Base-by-base conservation (phyloP, 2,888 invertebrate genomes). In the Lochmaea capreae region DNA sequence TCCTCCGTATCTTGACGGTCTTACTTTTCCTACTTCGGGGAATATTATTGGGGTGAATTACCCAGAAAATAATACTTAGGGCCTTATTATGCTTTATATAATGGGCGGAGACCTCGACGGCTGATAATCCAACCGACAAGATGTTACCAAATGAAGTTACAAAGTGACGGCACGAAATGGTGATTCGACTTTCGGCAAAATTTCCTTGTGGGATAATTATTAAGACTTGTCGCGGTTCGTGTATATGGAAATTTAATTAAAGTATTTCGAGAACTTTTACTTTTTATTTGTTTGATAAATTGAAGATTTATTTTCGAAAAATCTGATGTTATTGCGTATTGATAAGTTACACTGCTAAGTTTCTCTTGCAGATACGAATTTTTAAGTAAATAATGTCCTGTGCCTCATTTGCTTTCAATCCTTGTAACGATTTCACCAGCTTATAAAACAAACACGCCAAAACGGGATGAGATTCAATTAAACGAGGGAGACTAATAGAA, bases 401-500 rank as follows among this genome's bases (percentile, higher is more conserved):
- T 16, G 18, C 18, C 18, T 54, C 54, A 18, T 54, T 54, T 18
- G 54, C 18, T 61, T 39, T 61, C n/a, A 61, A 61, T 61, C 39
- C n/a, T 59, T 68, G 75, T 73, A 65, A 52, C 67, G 43, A 59
- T 63, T 65, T 49, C 14, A 43, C 26, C 10, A 42, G 63, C 54
- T 26, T 63, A 39, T 22, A 42, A 12, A 70, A 70, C 54, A 70
- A 63, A 70, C 54, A 65, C 58, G 65, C n/a, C 70, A 43, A 33
- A 71, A 22, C 76, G 69, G 80, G 80, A 83, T 82, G 82, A 82
- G 84, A 85, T 86, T 85, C 85, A 86, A 85, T 86, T 85, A 85
- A 83, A 81, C 76, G 70, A 63, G 76, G 75, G 80, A 77, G 79
- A 80, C 83, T 85, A 85, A 85, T 85, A 85, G 84, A 83, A 82